phyloP scores from a whole-genome alignment of 2,113 vertebrate genomes.

The Spermophilus dauricus region DNA sequence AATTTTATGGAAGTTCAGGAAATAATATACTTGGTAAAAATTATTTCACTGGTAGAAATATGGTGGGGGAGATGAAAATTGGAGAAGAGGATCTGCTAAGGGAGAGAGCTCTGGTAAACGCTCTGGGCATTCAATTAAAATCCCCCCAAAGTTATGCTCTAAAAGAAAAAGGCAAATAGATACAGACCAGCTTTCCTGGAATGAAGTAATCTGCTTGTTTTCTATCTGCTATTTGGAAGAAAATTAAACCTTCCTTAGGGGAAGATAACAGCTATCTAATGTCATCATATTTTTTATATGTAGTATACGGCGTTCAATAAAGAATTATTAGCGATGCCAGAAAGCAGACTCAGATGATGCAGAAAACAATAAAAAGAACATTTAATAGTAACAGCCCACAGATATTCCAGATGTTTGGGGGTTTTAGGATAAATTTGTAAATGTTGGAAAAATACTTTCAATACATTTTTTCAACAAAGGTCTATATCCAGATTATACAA shows the following conservation, averaged over 20 bases:
- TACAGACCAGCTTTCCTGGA: not conserved
- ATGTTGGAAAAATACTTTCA: not conserved
- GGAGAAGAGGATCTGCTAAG: not conserved
- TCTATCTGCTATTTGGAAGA: constrained; percentile 44
- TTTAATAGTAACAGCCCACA: not conserved
- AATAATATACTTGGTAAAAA: not conserved
- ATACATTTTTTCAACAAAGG: not conserved
- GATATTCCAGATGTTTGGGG: not conserved
- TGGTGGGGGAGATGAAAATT: not conserved
- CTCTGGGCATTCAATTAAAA: constrained; percentile 2
- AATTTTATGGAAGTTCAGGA: not conserved
- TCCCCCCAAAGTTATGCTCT: not conserved
- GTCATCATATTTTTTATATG: not conserved
- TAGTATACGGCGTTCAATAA: not conserved
- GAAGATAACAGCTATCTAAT: not conserved
- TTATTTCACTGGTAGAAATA: not conserved
- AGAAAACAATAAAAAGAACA: not conserved
- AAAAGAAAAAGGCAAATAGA: not conserved
- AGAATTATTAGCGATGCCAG: constrained; percentile 21
- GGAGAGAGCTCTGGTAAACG: not conserved
- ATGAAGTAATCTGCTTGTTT: constrained; percentile 1
- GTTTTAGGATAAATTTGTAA: not conserved
- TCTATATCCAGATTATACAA: not conserved
- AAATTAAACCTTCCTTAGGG: constrained; percentile 50
- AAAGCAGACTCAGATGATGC: not conserved